A percentile compares a stretch with the other conserved stretches of the same genome.
phyloP scores from a whole-genome alignment of 2,113 vertebrate genomes.

The Chloropsis hardwickii region DNA sequence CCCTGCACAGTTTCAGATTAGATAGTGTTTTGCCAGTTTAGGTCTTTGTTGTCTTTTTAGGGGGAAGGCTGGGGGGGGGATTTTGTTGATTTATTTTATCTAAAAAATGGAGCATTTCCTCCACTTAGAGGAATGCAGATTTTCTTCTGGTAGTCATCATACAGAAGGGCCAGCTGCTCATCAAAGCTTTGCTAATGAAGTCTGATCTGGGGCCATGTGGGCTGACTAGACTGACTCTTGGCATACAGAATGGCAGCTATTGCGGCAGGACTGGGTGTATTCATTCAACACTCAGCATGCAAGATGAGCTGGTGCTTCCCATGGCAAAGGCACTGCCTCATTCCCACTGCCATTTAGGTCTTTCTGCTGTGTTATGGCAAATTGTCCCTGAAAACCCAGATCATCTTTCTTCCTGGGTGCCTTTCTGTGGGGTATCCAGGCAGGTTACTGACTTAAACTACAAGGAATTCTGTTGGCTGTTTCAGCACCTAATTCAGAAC shows the following conservation, averaged over 20 bases:
- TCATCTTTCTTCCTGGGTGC: accelerated
- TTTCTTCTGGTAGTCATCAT: not conserved
- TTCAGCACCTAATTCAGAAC: not conserved
- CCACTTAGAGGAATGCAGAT: not conserved
- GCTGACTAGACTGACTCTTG: not conserved
- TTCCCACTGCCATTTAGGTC: not conserved
- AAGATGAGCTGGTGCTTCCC: not conserved
- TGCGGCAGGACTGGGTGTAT: not conserved
- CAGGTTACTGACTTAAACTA: not conserved
- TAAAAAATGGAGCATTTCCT: not conserved
- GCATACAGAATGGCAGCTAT: not conserved
- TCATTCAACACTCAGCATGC: accelerated
- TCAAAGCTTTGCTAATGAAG: not conserved
- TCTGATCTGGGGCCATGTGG: not conserved
- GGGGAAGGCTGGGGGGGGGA: accelerated
- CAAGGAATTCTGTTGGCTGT: not conserved
- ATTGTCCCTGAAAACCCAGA: not conserved
- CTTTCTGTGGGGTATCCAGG: not conserved
- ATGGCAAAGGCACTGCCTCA: not conserved
- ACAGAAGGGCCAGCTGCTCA: not conserved
- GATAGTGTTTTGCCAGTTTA: not conserved
- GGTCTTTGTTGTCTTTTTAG: not conserved
- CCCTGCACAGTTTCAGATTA: not conserved
- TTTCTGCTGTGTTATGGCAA: not conserved
- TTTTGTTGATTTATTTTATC: not conserved